Evolutionary conservation across 2,113 vertebrate species (phyloP).

Genomic region (Toxostoma redivivum): DNA sequence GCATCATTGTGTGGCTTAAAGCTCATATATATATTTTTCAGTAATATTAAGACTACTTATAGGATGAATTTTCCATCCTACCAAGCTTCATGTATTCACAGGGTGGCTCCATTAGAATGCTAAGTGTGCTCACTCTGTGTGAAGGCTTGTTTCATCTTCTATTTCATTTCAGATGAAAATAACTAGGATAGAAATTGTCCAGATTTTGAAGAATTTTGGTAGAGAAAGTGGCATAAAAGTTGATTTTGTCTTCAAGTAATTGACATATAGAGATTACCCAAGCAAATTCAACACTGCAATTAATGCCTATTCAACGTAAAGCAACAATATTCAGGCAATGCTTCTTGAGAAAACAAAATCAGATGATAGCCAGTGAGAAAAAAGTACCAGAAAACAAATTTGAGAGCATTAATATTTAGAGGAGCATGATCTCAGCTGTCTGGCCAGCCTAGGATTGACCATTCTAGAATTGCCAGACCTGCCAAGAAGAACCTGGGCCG

Average conservation of each 20-base stretch:
- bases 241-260: not conserved
- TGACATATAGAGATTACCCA: not conserved
- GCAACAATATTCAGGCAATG: not conserved
- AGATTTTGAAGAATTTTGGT: not conserved
- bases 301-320: not conserved
- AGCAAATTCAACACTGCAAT: not conserved
- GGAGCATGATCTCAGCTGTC: accelerated
- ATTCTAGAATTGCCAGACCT: not conserved
- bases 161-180: not conserved
- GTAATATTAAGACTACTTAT: not conserved
- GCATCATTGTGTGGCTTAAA: not conserved
- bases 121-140: accelerated
- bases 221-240: not conserved
- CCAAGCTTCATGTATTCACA: not conserved
- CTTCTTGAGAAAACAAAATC: not conserved
- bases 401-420: not conserved
- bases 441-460: not conserved
- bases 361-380: not conserved
- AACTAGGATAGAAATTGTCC: not conserved
- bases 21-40: accelerated
- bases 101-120: not conserved
- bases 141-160: not conserved
- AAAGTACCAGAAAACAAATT: not conserved
- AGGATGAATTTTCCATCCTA: not conserved
- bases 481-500: not conserved